phyloP scores from a whole-genome alignment of 1,140 invertebrate genomes.

The Drosophila burlai region DNA sequence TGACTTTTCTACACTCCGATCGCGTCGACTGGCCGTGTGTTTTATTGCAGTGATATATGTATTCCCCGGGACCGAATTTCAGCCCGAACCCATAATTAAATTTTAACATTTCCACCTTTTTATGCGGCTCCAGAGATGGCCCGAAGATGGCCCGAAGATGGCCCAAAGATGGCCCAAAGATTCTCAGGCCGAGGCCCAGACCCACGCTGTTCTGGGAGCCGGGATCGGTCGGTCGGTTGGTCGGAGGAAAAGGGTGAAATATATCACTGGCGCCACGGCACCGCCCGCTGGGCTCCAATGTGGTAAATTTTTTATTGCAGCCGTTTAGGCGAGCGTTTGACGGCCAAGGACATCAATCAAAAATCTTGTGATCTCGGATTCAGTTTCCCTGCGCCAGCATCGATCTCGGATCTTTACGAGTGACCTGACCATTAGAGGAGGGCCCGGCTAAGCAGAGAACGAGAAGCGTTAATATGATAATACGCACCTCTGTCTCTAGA shows the following conservation, averaged over 20 bases:
- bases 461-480: conserved; percentile 79
- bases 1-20: conserved; percentile 78
- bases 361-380: conserved; percentile 46
- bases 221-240: neutral
- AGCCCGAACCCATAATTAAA: conserved; percentile 79
- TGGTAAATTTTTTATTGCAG: conserved; percentile 83
- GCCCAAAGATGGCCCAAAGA: conserved; percentile 9
- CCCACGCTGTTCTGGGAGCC: conserved; percentile 63
- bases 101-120: conserved; percentile 84
- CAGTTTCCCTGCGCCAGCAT: conserved; percentile 2
- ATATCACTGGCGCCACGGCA: conserved; percentile 79
- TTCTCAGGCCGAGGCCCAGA: conserved; percentile 46
- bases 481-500: conserved; percentile 63
- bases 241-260: conserved; percentile 74
- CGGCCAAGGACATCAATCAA: conserved; percentile 80
- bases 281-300: conserved; percentile 75
- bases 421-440: conserved; percentile 29
- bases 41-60: conserved; percentile 72
- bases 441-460: conserved; percentile 9
- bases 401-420: conserved; percentile 22
- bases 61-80: conserved; percentile 19
- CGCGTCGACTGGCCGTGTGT: conserved; percentile 29
- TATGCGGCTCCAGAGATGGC: conserved; percentile 34
- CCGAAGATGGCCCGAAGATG: conserved; percentile 12
- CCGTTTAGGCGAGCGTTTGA: conserved; percentile 79